These are phyloP conservation scores for Loxodonta africana DNA, from an alignment of 2,113 vertebrate species.

Conservation along the genomic window DNA sequence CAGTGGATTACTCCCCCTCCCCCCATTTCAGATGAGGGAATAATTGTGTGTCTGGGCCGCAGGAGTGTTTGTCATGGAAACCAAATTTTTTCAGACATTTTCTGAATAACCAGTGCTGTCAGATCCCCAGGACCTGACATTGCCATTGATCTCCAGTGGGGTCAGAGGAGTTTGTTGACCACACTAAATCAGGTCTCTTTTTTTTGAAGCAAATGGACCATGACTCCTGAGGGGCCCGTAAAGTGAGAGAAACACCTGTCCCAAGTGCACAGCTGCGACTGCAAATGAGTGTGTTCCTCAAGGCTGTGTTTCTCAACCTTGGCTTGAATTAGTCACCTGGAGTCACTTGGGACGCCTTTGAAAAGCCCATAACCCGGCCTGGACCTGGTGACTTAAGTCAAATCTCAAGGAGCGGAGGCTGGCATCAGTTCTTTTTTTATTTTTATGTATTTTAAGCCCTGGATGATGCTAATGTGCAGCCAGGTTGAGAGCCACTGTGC, in stretches of 20 bases:
- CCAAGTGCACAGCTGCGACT: background rate
- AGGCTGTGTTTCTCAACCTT: background rate
- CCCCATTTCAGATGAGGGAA: background rate
- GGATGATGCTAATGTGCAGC: background rate
- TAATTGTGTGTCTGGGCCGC: constrained; percentile 52
- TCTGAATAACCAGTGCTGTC: constrained; percentile 38
- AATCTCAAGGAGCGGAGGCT: background rate
- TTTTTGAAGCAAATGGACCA: background rate
- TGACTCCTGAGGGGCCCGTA: background rate
- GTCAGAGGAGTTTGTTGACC: constrained; percentile 47
- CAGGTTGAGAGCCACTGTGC: background rate
- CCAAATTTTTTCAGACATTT: constrained; percentile 46
- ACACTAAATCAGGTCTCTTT: constrained; percentile 5
- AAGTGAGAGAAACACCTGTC: constrained; percentile 60
- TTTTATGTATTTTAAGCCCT: background rate
- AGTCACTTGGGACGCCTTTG: background rate
- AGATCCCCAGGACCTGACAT: constrained; percentile 7
- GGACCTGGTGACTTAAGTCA: background rate
- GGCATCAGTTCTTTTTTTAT: background rate
- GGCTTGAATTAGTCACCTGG: background rate
- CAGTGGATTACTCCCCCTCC: background rate
- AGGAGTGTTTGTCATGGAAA: constrained; percentile 72
- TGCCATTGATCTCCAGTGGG: background rate
- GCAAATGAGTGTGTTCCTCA: background rate
- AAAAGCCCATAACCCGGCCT: background rate